These are phyloP conservation scores for Beroe forskalii DNA, from an alignment of 37 sponge, comb jelly and placozoan species.

Conservation along the genomic window DNA sequence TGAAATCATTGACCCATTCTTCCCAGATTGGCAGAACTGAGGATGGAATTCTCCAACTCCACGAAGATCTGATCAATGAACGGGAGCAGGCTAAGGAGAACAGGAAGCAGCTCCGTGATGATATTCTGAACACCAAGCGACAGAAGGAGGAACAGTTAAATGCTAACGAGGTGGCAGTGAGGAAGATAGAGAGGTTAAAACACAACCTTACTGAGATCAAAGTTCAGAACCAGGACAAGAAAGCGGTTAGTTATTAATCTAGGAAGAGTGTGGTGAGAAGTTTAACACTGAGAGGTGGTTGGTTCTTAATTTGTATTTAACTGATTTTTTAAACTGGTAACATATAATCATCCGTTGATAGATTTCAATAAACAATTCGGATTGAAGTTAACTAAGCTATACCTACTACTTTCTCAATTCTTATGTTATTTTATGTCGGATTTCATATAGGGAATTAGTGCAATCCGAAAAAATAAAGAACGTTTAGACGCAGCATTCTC, in stretches of 20 bases:
- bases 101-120: slow-evolving; percentile 5
- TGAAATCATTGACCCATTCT: too few species aligned
- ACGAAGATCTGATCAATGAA: slow-evolving; percentile 59
- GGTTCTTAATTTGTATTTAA: too few species aligned
- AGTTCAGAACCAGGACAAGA: slow-evolving; percentile 42
- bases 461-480: slow-evolving; percentile 47
- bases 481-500: neutral
- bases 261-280: too few species aligned
- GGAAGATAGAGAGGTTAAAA: slow-evolving; percentile 33
- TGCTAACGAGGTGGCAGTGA: slow-evolving; percentile 52
- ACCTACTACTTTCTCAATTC: neutral
- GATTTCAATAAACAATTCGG: too few species aligned
- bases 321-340: too few species aligned
- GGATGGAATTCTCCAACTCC: slow-evolving; percentile 40
- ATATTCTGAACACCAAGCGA: slow-evolving; percentile 42
- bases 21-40: slow-evolving; percentile 65
- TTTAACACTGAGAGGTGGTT: too few species aligned
- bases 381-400: too few species aligned
- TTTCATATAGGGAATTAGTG: slow-evolving; percentile 11
- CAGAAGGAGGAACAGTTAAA: slow-evolving; percentile 40
- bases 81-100: slow-evolving; percentile 14
- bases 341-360: too few species aligned
- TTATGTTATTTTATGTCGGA: neutral
- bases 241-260: neutral
- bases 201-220: neutral